Conservation (phyloP, 2,888 invertebrate genomes). For the Toxonevra muliebris region DNA sequence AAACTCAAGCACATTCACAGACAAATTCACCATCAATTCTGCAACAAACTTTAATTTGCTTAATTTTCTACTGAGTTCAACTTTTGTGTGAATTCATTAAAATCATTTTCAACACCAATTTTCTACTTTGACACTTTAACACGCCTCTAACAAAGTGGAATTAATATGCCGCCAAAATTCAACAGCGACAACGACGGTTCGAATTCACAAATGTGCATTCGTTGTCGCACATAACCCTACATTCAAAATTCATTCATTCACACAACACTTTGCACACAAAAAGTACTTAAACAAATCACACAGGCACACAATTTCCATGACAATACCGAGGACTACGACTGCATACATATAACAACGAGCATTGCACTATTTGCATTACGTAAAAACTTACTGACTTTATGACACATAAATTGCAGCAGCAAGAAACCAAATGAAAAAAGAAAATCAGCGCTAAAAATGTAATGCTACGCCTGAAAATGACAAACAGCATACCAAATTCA, state of each 20-base stretch:
- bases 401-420: constrained; percentile 58
- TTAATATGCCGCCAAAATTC: background rate
- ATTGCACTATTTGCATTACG: constrained; percentile 12
- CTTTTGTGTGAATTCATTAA: background rate
- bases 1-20: too few relatives aligned
- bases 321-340: too few relatives aligned
- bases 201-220: background rate
- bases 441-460: constrained; percentile 15
- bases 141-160: constrained; percentile 43
- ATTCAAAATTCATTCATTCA: background rate
- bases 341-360: background rate
- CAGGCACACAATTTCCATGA: too few relatives aligned
- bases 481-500: constrained; percentile 23
- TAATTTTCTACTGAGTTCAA: too few relatives aligned
- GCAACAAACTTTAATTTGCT: too few relatives aligned
- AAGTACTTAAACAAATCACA: background rate
- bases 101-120: constrained; percentile 46
- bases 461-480: constrained; percentile 36
- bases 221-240: background rate
- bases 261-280: too few relatives aligned
- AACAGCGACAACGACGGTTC: background rate
- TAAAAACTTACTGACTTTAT: constrained; percentile 61
- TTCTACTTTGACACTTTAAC: constrained; percentile 50
- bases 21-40: too few relatives aligned
- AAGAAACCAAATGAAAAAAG: constrained; percentile 13